Base-by-base conservation (phyloP, 2,888 invertebrate species). In the Branchellion lobata region DNA sequence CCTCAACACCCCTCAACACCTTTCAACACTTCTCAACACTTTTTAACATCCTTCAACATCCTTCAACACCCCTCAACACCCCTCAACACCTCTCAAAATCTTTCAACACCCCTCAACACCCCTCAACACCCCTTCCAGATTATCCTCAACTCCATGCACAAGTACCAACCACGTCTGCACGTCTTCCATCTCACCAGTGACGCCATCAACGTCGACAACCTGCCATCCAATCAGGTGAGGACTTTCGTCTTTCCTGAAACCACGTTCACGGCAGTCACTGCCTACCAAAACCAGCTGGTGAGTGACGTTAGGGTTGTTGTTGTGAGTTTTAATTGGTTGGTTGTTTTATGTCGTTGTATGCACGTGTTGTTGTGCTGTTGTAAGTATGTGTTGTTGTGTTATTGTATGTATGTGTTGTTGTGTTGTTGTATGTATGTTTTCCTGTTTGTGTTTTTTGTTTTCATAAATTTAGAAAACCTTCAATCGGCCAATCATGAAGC, bases 61-160 rank as follows among this genome's bases (percentile, higher is more conserved):
- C 18, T 57, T 57, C 24, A 57, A 14, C 21, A 57, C 21, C 21
- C 5, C 14, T 18, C 5, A 8, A 8, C 5, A 57, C 3, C 61
- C 61, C n/a, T 24, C n/a, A 24, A 14, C 21, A 57, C 21, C 24
- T 47, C 21, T 57, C 24, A 57, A 18, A 8, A 57, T 24, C 61
- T 47, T 57, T 57, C 24, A 57, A 14, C 21, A 57, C 21, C 21
- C 5, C 14, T 18, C 5, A 8, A 8, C 5, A 57, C 3, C 21
- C 24, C 40, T 40, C 40, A 8, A 8, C 36, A n/a, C 31, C 2
- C 65, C 24, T n/a, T 36, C 31, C 92, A 99, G 98, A 92, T 99
- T 87, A 96, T 99, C 84, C 90, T 99, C 83, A 99, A 99, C 88
- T 98, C 98, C 68, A 99, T 99, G 99, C 98, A 99, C 90, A 93